Evolutionary conservation across 2,113 vertebrate species (phyloP).

Genomic region (Mus musculus): GRCm39 chr4:75601501-75602000

Average conservation of each 20-base stretch:
- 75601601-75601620: background rate
- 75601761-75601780: background rate
- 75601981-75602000: background rate
- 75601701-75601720: background rate
- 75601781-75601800: no score
- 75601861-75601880: background rate
- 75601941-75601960: background rate
- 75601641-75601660: background rate
- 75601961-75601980: background rate
- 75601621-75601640: background rate
- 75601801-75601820: no score
- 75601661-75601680: background rate
- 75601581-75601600: background rate
- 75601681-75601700: background rate
- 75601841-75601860: background rate
- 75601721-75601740: background rate
- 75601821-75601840: no score
- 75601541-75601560: no score
- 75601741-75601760: background rate
- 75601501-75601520: background rate
- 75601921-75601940: background rate
- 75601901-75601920: no score
- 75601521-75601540: background rate
- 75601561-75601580: background rate
- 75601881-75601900: no score